Evolutionary conservation across 2,113 vertebrate genomes (phyloP).

Genomic region (Lepus americanus): DNA sequence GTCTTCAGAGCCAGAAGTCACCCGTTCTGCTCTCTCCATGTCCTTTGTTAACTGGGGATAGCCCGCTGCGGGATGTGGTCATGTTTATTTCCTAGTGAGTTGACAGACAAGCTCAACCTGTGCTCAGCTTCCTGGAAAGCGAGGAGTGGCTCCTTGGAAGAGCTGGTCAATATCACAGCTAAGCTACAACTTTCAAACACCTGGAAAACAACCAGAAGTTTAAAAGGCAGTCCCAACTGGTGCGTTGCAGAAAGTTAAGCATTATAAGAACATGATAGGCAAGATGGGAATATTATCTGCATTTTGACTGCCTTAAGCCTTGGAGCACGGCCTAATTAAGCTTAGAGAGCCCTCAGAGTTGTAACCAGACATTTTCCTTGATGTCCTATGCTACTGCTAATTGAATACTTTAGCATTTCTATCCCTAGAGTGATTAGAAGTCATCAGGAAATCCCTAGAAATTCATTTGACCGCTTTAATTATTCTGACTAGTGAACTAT

Average conservation of each 20-base stretch:
- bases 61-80: background rate
- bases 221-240: background rate
- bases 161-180: background rate
- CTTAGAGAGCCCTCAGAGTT: background rate
- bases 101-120: slow-evolving; percentile 30
- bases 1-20: background rate
- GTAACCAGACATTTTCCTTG: background rate
- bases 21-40: background rate
- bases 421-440: background rate
- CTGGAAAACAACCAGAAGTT: background rate
- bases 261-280: background rate
- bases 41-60: background rate
- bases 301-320: background rate
- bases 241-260: background rate
- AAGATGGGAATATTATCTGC: background rate
- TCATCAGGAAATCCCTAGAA: slow-evolving; percentile 41
- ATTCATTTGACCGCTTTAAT: slow-evolving; percentile 34
- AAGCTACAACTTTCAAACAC: background rate
- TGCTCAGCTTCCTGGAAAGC: slow-evolving; percentile 39
- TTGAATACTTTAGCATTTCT: slow-evolving; percentile 42
- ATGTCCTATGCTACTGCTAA: background rate
- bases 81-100: background rate
- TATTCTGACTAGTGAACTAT: background rate
- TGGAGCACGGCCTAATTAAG: background rate
- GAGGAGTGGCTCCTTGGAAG: background rate